These are phyloP conservation scores for Euzophera pinguis DNA, from an alignment of 2,888 invertebrate genomes.

Conservation along the genomic window DNA sequence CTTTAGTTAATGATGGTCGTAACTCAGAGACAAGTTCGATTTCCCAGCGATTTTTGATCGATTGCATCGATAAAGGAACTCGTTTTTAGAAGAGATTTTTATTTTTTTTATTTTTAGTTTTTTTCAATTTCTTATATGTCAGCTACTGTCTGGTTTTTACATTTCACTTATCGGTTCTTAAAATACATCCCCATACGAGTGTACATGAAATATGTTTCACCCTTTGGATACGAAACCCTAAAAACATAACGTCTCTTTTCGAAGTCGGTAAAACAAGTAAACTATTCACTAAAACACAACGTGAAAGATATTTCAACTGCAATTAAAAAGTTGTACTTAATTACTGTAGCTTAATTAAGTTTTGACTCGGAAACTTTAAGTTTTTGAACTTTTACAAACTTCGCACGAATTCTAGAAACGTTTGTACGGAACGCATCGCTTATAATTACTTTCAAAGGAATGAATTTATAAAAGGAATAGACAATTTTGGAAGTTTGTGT, in stretches of 20 bases:
- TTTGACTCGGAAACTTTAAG: slow-evolving; percentile 1
- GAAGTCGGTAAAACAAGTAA: background rate
- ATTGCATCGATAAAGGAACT: slow-evolving; percentile 7
- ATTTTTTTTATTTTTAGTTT: background rate
- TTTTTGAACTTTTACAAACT: slow-evolving; percentile 1
- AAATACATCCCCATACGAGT: too few relatives aligned
- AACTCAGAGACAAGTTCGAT: slow-evolving; percentile 19
- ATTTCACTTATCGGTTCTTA: too few relatives aligned
- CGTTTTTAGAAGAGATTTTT: background rate
- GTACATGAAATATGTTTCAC: too few relatives aligned
- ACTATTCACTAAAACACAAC: background rate
- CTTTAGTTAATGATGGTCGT: slow-evolving; percentile 28
- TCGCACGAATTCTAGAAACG: background rate
- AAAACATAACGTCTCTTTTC: too few relatives aligned
- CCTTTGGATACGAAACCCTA: too few relatives aligned
- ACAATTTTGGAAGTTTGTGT: background rate
- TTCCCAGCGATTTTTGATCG: slow-evolving; percentile 6
- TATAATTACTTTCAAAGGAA: background rate
- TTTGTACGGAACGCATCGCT: background rate
- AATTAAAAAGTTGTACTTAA: slow-evolving; percentile 15
- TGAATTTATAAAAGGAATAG: background rate
- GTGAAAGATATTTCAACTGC: background rate
- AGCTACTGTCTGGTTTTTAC: too few relatives aligned
- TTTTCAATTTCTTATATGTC: too few relatives aligned
- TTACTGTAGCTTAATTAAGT: slow-evolving; percentile 11